Evolutionary conservation across 2,113 vertebrate genomes (phyloP).

Genomic region (Xyrauchen texanus): DNA sequence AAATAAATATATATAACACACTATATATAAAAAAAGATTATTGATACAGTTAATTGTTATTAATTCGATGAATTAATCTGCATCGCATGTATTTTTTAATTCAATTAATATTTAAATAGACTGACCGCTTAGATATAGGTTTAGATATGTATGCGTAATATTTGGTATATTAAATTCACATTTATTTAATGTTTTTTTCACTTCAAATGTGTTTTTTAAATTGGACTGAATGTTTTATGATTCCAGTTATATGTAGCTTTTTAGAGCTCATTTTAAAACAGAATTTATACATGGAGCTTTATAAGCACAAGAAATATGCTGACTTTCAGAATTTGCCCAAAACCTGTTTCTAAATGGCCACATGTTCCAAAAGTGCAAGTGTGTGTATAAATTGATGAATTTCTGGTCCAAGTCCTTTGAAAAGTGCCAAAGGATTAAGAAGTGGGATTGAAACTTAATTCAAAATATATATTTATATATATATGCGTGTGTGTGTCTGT

Average conservation of each 20-base stretch:
- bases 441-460: neutral
- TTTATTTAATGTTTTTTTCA: neutral
- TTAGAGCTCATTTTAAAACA: neutral
- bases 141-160: neutral
- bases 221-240: neutral
- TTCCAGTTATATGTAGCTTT: neutral
- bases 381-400: conserved; percentile 6
- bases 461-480: neutral
- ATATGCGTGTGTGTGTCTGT: neutral
- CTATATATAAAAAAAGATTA: no score
- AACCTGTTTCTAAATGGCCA: conserved; percentile 8
- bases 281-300: conserved; percentile 20
- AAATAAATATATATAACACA: no score
- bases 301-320: conserved; percentile 17
- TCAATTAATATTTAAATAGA: no score
- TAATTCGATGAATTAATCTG: no score
- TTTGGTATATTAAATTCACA: no score
- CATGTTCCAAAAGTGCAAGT: conserved; percentile 26
- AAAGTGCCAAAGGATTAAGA: conserved; percentile 10
- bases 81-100: no score
- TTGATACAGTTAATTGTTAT: no score
- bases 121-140: neutral
- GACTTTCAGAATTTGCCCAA: conserved; percentile 1
- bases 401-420: neutral
- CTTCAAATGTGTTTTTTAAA: neutral